A percentile compares a stretch with the other conserved stretches of the same genome.
phyloP scores from a whole-genome alignment of 1,140 invertebrate genomes.

The Sycobia sp. region DNA sequence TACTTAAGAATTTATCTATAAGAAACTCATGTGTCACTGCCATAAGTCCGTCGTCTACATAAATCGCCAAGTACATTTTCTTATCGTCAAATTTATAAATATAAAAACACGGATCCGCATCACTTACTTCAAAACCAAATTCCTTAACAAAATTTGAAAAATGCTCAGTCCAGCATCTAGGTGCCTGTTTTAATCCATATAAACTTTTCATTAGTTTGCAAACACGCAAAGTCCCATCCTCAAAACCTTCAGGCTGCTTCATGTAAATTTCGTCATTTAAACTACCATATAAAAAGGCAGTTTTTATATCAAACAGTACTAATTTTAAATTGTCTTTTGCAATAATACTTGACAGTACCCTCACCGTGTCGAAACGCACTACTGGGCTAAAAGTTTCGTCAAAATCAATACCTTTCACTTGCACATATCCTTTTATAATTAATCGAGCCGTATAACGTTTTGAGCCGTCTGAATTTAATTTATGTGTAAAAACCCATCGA shows the following conservation, averaged over 20 bases:
- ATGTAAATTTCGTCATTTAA: not conserved
- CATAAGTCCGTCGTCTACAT: constrained; percentile 2
- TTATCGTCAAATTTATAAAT: not conserved
- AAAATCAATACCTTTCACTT: too few relatives aligned
- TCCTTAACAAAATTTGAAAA: too few relatives aligned
- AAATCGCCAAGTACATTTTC: too few relatives aligned
- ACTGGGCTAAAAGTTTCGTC: too few relatives aligned
- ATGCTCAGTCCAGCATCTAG: not conserved
- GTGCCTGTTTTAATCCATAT: constrained; percentile 1
- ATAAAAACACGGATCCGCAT: not conserved
- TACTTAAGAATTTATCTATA: too few relatives aligned
- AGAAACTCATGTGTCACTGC: too few relatives aligned
- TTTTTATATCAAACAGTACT: too few relatives aligned
- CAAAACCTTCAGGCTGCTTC: too few relatives aligned
- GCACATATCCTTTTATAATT: too few relatives aligned
- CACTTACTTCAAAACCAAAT: not conserved
- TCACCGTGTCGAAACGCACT: not conserved
- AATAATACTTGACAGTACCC: not conserved
- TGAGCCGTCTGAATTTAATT: too few relatives aligned
- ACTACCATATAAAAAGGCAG: not conserved
- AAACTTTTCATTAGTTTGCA: constrained; percentile 1
- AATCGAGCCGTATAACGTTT: too few relatives aligned
- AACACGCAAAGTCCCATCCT: not conserved
- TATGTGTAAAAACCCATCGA: too few relatives aligned
- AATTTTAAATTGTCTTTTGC: not conserved